Conservation (phyloP, 2,113 vertebrate species). For the Mustelus asterias region DNA sequence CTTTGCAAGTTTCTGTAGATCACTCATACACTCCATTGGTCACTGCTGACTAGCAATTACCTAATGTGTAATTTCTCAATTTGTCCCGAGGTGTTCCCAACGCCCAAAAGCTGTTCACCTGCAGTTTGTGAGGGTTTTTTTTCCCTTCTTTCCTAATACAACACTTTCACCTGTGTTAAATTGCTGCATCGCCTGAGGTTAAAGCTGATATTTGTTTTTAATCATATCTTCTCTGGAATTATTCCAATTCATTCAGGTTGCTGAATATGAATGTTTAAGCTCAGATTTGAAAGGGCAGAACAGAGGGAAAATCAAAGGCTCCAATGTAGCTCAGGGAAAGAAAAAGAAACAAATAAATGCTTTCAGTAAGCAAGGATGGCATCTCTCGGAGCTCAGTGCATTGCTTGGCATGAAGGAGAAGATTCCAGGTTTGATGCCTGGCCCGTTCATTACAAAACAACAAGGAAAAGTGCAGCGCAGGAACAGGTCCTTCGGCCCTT, state of each 20-base stretch:
- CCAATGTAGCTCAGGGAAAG: neutral
- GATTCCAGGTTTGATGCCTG: neutral
- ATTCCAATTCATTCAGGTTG: neutral
- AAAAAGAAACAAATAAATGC: conserved; percentile 8
- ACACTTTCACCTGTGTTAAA: conserved; percentile 33
- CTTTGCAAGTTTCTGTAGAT: conserved; percentile 27
- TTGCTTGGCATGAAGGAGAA: neutral
- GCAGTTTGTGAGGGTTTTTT: conserved; percentile 27
- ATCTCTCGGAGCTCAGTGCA: neutral
- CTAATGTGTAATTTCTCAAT: conserved; percentile 35
- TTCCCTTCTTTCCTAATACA: neutral
- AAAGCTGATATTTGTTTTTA: conserved; percentile 34
- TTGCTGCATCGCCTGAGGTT: neutral
- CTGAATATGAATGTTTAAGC: neutral
- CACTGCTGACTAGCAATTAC: conserved; percentile 34
- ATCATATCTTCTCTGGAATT: conserved; percentile 33
- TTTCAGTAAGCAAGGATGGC: neutral
- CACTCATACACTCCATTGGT: conserved; percentile 31
- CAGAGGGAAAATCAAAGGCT: neutral
- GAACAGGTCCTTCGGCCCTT: no score
- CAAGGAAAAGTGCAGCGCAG: no score
- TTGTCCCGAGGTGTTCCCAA: conserved; percentile 34
- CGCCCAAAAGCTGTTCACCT: conserved; percentile 33
- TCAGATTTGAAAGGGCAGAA: neutral
- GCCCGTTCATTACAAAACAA: neutral